Conservation (phyloP, 2,113 vertebrate species). For the Tupaia tana region DNA sequence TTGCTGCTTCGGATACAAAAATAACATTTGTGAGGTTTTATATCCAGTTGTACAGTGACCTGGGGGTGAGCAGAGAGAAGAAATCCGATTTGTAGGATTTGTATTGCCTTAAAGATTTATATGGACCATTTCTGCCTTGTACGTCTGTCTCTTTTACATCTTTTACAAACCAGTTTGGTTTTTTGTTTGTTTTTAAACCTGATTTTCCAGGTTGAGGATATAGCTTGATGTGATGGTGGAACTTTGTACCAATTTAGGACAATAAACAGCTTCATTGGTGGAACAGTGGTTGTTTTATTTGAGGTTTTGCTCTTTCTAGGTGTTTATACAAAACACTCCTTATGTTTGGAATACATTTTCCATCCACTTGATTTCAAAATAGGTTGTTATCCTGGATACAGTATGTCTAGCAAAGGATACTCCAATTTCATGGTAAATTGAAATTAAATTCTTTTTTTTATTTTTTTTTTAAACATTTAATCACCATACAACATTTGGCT, state of each 20-base stretch:
- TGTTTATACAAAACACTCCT: neutral
- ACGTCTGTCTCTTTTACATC: constrained; percentile 70
- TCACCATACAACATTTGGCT: too few relatives aligned
- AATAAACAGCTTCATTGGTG: neutral
- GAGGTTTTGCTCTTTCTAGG: neutral
- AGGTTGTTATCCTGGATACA: neutral
- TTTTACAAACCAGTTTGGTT: constrained; percentile 24
- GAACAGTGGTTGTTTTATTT: neutral
- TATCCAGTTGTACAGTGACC: constrained; percentile 81
- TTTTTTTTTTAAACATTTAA: too few relatives aligned
- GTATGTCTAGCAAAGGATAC: neutral
- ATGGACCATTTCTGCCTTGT: constrained; percentile 50
- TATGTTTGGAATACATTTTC: neutral
- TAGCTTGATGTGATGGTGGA: neutral
- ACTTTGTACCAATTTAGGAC: neutral
- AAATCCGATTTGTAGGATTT: constrained; percentile 83
- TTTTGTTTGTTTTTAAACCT: constrained; percentile 25
- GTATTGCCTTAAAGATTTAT: constrained; percentile 80
- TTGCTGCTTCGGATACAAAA: constrained; percentile 84
- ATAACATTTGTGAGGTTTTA: constrained; percentile 84
- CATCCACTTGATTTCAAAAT: rapidly evolving
- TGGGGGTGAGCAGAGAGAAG: constrained; percentile 76
- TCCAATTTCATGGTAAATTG: neutral
- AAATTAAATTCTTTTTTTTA: neutral
- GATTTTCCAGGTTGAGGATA: constrained; percentile 56